Evolutionary conservation across 1,140 invertebrate species (phyloP).

Genomic region (Megalonaias nervosa): DNA sequence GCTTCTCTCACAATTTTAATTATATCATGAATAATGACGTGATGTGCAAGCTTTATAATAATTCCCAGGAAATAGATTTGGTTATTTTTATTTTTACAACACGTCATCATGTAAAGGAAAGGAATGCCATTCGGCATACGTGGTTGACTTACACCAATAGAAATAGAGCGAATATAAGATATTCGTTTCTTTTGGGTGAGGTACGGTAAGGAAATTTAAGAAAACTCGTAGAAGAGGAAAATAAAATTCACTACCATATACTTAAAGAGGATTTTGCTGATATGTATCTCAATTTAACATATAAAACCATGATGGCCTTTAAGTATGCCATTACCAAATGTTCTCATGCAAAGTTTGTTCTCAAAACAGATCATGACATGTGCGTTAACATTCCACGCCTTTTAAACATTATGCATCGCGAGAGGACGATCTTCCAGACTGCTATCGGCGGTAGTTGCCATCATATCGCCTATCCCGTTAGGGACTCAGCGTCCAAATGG

Average conservation of each 20-base stretch:
- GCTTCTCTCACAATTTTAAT: no score
- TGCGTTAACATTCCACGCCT: constrained; percentile 67
- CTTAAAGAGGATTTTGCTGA: constrained; percentile 86
- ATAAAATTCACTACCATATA: constrained; percentile 77
- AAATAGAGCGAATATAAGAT: constrained; percentile 55
- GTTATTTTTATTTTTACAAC: constrained; percentile 25
- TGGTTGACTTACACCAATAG: constrained; percentile 37
- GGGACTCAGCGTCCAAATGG: constrained; percentile 5
- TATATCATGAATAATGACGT: no score
- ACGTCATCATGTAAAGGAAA: constrained; percentile 7
- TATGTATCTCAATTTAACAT: constrained; percentile 86
- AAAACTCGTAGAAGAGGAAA: no score
- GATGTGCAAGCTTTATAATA: no score
- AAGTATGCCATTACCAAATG: no score
- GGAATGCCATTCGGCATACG: constrained; percentile 40
- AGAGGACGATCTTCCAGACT: background rate
- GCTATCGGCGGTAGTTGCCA: constrained; percentile 15
- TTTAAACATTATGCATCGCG: constrained; percentile 8
- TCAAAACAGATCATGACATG: constrained; percentile 75
- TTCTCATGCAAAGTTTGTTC: constrained; percentile 67
- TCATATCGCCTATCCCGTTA: constrained; percentile 6
- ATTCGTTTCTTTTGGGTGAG: no score
- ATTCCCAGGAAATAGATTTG: constrained; percentile 22
- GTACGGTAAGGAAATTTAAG: no score
- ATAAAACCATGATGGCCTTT: no score